Evolutionary conservation across 1,140 invertebrate species (phyloP).

Genomic region (Platyura marginata): DNA sequence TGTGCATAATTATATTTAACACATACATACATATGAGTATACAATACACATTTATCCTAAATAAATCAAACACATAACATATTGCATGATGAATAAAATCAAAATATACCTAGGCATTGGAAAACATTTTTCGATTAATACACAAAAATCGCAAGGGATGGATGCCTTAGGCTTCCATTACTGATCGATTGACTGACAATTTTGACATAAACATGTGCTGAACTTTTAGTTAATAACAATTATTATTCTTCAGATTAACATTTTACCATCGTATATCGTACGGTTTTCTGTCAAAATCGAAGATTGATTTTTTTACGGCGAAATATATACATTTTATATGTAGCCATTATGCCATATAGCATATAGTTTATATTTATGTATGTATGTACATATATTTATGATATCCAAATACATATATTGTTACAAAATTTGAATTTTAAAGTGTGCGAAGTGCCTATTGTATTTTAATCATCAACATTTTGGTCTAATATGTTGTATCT

Average conservation of each 20-base stretch:
- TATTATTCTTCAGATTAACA: neutral
- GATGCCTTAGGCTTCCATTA: slow-evolving; percentile 1
- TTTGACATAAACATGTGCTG: slow-evolving; percentile 1
- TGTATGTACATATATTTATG: too few relatives aligned
- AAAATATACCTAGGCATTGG: neutral
- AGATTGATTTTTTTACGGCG: too few relatives aligned
- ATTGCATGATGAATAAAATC: neutral
- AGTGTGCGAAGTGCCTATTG: too few relatives aligned
- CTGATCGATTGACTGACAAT: slow-evolving; percentile 3
- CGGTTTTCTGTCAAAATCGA: too few relatives aligned
- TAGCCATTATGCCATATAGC: too few relatives aligned
- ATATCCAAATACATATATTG: too few relatives aligned
- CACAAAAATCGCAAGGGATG: neutral
- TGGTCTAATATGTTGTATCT: too few relatives aligned
- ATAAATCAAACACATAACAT: neutral
- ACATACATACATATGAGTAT: neutral
- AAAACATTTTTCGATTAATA: neutral
- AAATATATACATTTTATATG: too few relatives aligned
- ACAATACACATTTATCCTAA: neutral
- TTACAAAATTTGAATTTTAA: too few relatives aligned
- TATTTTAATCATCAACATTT: too few relatives aligned
- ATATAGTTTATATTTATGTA: too few relatives aligned
- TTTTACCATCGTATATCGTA: too few relatives aligned
- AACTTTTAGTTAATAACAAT: slow-evolving; percentile 1
- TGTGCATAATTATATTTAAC: neutral